A percentile compares a stretch with the other conserved stretches of the same genome.
phyloP scores from a whole-genome alignment of 2,113 vertebrate species.

The Pan troglodytes region DNA sequence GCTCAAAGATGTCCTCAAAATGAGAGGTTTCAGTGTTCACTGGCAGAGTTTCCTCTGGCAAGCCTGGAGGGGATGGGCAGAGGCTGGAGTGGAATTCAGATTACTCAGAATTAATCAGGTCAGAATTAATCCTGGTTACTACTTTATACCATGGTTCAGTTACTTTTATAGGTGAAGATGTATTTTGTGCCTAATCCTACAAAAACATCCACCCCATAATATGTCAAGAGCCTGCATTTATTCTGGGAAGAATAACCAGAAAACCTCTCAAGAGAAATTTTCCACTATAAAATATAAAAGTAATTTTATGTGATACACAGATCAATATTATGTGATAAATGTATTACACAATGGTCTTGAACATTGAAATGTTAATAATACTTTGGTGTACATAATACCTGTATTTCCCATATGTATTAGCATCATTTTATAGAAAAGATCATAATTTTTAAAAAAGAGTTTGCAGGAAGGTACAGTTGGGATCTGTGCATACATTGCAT shows the following conservation, averaged over 20 bases:
- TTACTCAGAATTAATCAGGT: background rate
- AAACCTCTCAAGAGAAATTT: constrained; percentile 23
- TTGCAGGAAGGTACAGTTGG: background rate
- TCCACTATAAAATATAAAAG: background rate
- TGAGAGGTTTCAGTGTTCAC: background rate
- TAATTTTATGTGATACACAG: background rate
- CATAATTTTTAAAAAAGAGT: background rate
- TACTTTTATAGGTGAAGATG: background rate
- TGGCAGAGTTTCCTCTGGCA: background rate
- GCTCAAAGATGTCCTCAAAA: background rate
- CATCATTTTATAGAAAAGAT: background rate
- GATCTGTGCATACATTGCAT: background rate
- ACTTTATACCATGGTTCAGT: background rate
- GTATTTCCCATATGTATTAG: background rate
- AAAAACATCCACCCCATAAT: background rate
- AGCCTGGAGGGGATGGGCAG: background rate
- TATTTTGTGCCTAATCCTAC: background rate
- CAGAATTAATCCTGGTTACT: background rate
- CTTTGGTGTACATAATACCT: background rate
- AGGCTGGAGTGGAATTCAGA: background rate
- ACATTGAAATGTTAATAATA: background rate
- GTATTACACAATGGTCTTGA: background rate
- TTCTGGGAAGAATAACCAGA: background rate
- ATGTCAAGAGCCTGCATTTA: background rate
- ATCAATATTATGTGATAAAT: background rate